Base-by-base conservation (phyloP, 1,140 invertebrate species). In the Leptoteleia sp. region DNA sequence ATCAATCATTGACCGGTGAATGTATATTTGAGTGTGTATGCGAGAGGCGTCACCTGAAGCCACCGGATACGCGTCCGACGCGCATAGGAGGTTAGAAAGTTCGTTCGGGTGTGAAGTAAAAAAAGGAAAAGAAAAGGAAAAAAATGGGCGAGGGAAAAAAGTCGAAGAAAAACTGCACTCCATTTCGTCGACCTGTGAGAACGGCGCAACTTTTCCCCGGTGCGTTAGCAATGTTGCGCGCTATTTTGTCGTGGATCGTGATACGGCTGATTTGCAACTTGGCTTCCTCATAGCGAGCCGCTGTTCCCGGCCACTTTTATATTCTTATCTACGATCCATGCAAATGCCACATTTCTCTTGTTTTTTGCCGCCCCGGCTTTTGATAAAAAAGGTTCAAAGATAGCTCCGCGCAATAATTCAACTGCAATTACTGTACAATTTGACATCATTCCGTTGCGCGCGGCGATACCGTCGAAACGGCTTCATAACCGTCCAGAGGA, bases 11-110 rank as follows among this genome's bases (percentile, higher is more conserved):
- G 59, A 43, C 65, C 45, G 61, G 67, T 61, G 61, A 71, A 77
- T 67, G 75, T 70, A 27, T 55, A 54, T 76, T 55, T 61, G 61
- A 62, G 55, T 64, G 33, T 15, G 48, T 70, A 59, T 55, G 52
- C 59, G 75, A 71, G 11, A 77, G 75, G 65, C 75, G 65, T 77
- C 65, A 71, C 52, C 48, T 29, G 31, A 71, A 65, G 75, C 43
- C 75, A 65, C 75, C 59, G 65, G 75, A 71, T 67, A 78, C 25
- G 40, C 67, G 52, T 64, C 59, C 57, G 67, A 22, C 27, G 31
- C 48, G 45, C 42, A 45, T 43, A 77, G 22, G 45, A 78, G 67
- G 61, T 62, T 78, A 78, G 76, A 78, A 78, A 78, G 76, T 78
- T 52, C 16, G 37, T 22, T 72, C 54, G 45, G 67, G 75, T 71